phyloP scores from a whole-genome alignment of 2,113 vertebrate species.

The Platysteira castanea region DNA sequence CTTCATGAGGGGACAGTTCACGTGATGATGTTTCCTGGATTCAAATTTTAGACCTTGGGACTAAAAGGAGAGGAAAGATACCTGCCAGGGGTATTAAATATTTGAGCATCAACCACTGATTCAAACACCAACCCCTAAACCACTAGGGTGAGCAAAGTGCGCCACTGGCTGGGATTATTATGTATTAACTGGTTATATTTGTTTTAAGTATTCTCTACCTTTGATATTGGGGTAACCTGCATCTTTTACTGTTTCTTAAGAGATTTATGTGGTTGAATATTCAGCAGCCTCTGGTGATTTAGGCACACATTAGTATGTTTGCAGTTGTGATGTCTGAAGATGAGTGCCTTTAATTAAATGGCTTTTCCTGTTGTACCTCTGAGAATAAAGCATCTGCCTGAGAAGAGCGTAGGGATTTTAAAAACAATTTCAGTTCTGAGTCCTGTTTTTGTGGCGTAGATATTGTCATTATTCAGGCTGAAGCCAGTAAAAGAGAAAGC shows the following conservation, averaged over 20 bases:
- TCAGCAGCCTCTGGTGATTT: neutral
- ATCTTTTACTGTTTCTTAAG: neutral
- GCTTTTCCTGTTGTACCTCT: neutral
- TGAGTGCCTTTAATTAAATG: constrained; percentile 32
- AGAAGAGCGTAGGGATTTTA: neutral
- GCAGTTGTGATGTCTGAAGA: neutral
- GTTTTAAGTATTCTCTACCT: neutral
- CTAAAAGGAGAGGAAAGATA: neutral
- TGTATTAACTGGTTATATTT: neutral
- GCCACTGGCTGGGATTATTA: neutral
- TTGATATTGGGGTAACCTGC: neutral
- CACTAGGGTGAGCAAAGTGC: neutral
- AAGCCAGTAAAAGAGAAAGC: neutral
- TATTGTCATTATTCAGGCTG: neutral
- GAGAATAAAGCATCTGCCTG: constrained; percentile 10
- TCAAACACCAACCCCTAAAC: neutral
- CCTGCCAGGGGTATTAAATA: neutral
- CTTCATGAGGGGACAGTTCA: neutral
- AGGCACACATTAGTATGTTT: neutral
- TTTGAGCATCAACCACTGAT: neutral
- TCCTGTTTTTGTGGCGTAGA: neutral
- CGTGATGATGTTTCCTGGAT: neutral
- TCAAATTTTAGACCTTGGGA: neutral
- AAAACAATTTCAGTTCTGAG: neutral
- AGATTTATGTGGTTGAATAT: neutral